These are phyloP conservation scores for Bilobella aurantiaca DNA, from an alignment of 1,140 invertebrate genomes.

Conservation along the genomic window DNA sequence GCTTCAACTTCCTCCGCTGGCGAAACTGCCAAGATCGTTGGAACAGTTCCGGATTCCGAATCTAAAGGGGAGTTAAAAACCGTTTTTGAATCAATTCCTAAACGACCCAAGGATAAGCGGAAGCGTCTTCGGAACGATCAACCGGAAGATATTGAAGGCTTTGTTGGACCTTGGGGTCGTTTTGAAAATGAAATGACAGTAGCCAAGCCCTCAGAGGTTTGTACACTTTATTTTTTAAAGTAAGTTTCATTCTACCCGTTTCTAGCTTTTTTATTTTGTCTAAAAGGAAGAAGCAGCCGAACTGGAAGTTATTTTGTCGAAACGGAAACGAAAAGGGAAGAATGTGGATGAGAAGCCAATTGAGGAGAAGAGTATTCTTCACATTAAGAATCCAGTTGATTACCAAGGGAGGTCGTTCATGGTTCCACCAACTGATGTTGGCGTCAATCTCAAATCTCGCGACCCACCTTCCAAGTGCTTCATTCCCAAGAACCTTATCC, in stretches of 20 bases:
- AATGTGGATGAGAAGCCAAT: slow-evolving; percentile 77
- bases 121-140: slow-evolving; percentile 85
- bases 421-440: slow-evolving; percentile 87
- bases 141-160: slow-evolving; percentile 84
- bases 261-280: no score
- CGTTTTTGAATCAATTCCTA: slow-evolving; percentile 73
- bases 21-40: slow-evolving; percentile 44
- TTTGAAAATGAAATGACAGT: slow-evolving; percentile 82
- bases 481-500: slow-evolving; percentile 90
- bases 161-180: slow-evolving; percentile 93
- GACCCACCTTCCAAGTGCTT: slow-evolving; percentile 91
- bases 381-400: slow-evolving; percentile 67
- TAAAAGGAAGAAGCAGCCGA: slow-evolving; percentile 74
- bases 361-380: slow-evolving; percentile 89
- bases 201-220: slow-evolving; percentile 67
- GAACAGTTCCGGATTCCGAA: slow-evolving; percentile 54
- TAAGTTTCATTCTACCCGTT: no score
- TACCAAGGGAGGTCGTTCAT: slow-evolving; percentile 95
- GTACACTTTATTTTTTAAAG: no score
- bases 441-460: slow-evolving; percentile 85
- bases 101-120: slow-evolving; percentile 66
- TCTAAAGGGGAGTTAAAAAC: slow-evolving; percentile 63
- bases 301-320: slow-evolving; percentile 87
- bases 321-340: slow-evolving; percentile 74
- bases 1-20: slow-evolving; percentile 54